Conservation (phyloP, 2,113 vertebrate genomes). For the Chiloscyllium plagiosum region DNA sequence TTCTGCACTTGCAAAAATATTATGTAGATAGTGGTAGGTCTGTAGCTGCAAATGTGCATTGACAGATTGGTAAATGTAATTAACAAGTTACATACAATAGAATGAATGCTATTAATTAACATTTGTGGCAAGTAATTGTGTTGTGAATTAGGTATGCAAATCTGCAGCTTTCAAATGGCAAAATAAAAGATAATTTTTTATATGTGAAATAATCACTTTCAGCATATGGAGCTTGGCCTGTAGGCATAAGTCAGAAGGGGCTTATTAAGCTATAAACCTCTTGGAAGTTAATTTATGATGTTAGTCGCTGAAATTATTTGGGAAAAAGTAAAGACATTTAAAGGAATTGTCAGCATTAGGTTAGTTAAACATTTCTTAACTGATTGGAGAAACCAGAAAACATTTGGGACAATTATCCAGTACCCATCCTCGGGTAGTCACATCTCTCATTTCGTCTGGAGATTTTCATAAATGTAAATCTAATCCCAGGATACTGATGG, state of each 20-base stretch:
- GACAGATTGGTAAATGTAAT: not conserved
- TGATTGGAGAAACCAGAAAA: not conserved
- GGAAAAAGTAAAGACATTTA: not conserved
- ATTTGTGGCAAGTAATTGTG: not conserved
- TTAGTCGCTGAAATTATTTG: not conserved
- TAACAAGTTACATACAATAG: not conserved
- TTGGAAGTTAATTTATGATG: not conserved
- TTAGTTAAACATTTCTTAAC: not conserved
- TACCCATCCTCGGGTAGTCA: not conserved
- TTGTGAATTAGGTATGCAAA: not conserved
- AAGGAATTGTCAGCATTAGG: not conserved
- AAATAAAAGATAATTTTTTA: not conserved
- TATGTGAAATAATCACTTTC: constrained; percentile 3
- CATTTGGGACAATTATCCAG: not conserved
- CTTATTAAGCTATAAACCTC: constrained; percentile 2
- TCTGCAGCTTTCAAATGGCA: not conserved
- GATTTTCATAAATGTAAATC: not conserved
- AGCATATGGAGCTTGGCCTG: constrained; percentile 5
- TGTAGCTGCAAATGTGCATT: not conserved
- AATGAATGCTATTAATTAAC: not conserved
- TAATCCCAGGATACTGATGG: not conserved
- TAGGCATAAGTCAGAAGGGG: not conserved
- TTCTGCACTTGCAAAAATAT: not conserved
- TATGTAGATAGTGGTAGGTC: not conserved
- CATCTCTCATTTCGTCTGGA: not conserved